Conservation (phyloP, 2,113 vertebrate genomes). For the Ptychochromis oligacanthus region DNA sequence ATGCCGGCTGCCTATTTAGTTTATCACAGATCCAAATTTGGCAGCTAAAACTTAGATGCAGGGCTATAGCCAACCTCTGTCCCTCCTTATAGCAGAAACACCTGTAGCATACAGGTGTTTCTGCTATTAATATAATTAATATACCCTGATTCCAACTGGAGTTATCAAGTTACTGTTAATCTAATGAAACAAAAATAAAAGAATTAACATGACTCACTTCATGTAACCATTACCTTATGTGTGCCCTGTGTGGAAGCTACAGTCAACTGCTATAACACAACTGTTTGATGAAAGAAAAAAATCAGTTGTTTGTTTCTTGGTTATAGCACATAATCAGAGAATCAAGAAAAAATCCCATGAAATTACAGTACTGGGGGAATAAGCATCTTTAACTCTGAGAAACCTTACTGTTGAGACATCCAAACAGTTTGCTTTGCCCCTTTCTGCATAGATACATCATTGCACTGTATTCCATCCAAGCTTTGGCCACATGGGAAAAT, state of each 20-base stretch:
- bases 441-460: constrained; percentile 43
- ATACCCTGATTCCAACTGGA: background rate
- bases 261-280: background rate
- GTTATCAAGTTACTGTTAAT: background rate
- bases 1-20: background rate
- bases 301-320: background rate
- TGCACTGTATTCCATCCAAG: constrained; percentile 51
- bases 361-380: constrained; percentile 8
- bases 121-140: too few species aligned
- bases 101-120: constrained; percentile 6
- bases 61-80: background rate
- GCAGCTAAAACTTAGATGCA: background rate
- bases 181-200: background rate
- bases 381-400: constrained; percentile 16
- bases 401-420: constrained; percentile 25
- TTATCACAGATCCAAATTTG: background rate
- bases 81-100: background rate
- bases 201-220: background rate
- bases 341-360: background rate
- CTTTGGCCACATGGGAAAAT: constrained; percentile 61
- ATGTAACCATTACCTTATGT: background rate
- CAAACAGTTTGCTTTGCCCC: constrained; percentile 28
- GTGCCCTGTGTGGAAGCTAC: background rate
- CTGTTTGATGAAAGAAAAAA: too few species aligned
- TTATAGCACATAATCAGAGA: background rate